phyloP scores from a whole-genome alignment of 1,140 invertebrate genomes.

The Probaryconus sp. region DNA sequence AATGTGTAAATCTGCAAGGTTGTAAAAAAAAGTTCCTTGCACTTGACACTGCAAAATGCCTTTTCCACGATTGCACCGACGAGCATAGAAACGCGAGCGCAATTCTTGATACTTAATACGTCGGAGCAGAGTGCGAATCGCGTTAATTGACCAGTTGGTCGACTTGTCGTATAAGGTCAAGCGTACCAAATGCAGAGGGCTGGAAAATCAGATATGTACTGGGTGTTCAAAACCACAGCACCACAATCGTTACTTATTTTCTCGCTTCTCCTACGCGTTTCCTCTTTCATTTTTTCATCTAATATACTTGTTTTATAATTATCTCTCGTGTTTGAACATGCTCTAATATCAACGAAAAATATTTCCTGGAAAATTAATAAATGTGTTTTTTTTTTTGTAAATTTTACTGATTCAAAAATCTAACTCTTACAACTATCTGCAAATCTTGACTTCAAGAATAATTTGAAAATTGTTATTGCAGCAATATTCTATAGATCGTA shows the following conservation, averaged over 20 bases:
- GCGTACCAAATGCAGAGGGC: slow-evolving; percentile 53
- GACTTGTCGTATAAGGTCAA: slow-evolving; percentile 60
- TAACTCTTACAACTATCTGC: no score
- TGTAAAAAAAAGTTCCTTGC: slow-evolving; percentile 42
- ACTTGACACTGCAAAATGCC: slow-evolving; percentile 37
- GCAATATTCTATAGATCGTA: slow-evolving; percentile 16
- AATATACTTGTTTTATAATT: no score
- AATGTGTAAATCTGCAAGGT: slow-evolving; percentile 16
- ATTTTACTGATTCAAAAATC: no score
- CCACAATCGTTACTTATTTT: slow-evolving; percentile 13
- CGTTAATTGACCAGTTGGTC: slow-evolving; percentile 62
- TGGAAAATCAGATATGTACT: slow-evolving; percentile 52
- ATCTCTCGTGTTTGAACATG: no score
- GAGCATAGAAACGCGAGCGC: slow-evolving; percentile 42
- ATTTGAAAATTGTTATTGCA: slow-evolving; percentile 16
- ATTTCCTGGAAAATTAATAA: no score
- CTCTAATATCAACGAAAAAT: no score
- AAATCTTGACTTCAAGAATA: slow-evolving; percentile 3
- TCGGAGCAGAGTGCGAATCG: slow-evolving; percentile 49
- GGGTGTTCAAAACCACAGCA: slow-evolving; percentile 31
- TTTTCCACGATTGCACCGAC: slow-evolving; percentile 44
- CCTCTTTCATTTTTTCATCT: no score
- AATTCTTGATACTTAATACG: slow-evolving; percentile 56
- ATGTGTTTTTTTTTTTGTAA: no score
- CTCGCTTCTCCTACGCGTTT: slow-evolving; percentile 1